phyloP scores from a whole-genome alignment of 2,113 vertebrate genomes.

The Lampris incognitus region DNA sequence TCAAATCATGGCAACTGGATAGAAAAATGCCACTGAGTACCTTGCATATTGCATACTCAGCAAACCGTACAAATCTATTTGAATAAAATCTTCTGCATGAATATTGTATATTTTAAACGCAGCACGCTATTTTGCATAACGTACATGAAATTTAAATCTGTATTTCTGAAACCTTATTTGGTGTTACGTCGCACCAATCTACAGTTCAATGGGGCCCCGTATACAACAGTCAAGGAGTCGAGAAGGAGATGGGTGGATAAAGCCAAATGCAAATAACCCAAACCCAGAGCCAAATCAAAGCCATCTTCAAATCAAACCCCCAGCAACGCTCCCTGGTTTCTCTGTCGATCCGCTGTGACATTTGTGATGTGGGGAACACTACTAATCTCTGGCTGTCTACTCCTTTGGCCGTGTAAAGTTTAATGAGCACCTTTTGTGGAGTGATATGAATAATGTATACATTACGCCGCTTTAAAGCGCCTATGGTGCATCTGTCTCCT shows the following conservation, averaged over 20 bases:
- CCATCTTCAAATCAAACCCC: slow-evolving; percentile 72
- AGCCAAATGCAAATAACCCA: slow-evolving; percentile 65
- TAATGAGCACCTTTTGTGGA: slow-evolving; percentile 85
- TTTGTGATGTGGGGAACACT: slow-evolving; percentile 77
- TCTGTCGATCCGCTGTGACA: slow-evolving; percentile 77
- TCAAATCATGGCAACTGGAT: not conserved
- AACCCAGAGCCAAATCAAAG: slow-evolving; percentile 77
- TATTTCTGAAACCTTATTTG: not conserved
- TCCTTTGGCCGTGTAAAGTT: slow-evolving; percentile 80
- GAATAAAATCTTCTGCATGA: slow-evolving; percentile 18
- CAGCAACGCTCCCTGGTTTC: slow-evolving; percentile 44
- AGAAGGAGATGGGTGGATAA: slow-evolving; percentile 21
- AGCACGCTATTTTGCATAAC: not conserved
- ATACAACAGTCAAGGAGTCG: slow-evolving; percentile 32
- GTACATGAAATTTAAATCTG: slow-evolving; percentile 5
- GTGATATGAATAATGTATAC: slow-evolving; percentile 86
- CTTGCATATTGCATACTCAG: not conserved
- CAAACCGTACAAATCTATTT: slow-evolving; percentile 24
- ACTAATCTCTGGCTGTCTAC: slow-evolving; percentile 77
- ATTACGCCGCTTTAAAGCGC: slow-evolving; percentile 79
- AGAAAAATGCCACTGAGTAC: not conserved
- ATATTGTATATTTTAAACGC: slow-evolving; percentile 7
- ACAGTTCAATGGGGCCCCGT: slow-evolving; percentile 9
- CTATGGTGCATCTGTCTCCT: slow-evolving; percentile 76
- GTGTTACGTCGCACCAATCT: slow-evolving; percentile 9